Percentiles rank a stretch among this genome's conserved stretches.
phyloP scores from a whole-genome alignment of 2,888 invertebrate species.

The Dolomedes plantarius region DNA sequence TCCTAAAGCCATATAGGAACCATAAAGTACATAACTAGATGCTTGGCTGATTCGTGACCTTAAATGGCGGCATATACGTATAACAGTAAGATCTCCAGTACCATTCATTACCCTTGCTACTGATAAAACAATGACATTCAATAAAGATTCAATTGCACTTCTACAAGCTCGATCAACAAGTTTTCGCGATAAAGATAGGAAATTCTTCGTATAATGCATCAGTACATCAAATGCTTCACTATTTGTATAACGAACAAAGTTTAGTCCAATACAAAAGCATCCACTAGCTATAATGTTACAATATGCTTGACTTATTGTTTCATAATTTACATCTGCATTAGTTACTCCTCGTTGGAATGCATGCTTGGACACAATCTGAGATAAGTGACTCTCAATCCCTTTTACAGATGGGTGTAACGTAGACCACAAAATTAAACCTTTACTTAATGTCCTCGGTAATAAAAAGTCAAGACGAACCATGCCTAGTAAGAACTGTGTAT shows the following conservation, averaged over 20 bases:
- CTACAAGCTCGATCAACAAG: slow-evolving; percentile 91
- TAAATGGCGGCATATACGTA: slow-evolving; percentile 90
- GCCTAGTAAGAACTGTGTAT: slow-evolving; percentile 92
- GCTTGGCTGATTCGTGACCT: slow-evolving; percentile 86
- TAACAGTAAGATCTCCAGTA: slow-evolving; percentile 88
- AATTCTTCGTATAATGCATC: slow-evolving; percentile 84
- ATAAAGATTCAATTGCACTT: slow-evolving; percentile 91
- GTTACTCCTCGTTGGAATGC: slow-evolving; percentile 82
- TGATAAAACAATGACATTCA: slow-evolving; percentile 88
- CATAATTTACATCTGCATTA: slow-evolving; percentile 83
- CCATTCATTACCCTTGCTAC: slow-evolving; percentile 95
- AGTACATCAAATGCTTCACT: slow-evolving; percentile 87
- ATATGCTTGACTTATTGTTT: slow-evolving; percentile 97
- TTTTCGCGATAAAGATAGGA: slow-evolving; percentile 83
- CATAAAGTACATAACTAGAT: slow-evolving; percentile 86
- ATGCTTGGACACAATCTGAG: slow-evolving; percentile 83
- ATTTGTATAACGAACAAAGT: slow-evolving; percentile 94
- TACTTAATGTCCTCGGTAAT: slow-evolving; percentile 86
- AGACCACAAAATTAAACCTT: slow-evolving; percentile 91
- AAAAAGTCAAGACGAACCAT: slow-evolving; percentile 93
- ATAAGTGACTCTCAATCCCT: slow-evolving; percentile 91
- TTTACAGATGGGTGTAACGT: slow-evolving; percentile 86
- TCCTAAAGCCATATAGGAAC: slow-evolving; percentile 94
- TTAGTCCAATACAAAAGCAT: slow-evolving; percentile 93
- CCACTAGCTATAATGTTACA: slow-evolving; percentile 97